phyloP scores from a whole-genome alignment of 2,113 vertebrate species.

The Salvator merianae region DNA sequence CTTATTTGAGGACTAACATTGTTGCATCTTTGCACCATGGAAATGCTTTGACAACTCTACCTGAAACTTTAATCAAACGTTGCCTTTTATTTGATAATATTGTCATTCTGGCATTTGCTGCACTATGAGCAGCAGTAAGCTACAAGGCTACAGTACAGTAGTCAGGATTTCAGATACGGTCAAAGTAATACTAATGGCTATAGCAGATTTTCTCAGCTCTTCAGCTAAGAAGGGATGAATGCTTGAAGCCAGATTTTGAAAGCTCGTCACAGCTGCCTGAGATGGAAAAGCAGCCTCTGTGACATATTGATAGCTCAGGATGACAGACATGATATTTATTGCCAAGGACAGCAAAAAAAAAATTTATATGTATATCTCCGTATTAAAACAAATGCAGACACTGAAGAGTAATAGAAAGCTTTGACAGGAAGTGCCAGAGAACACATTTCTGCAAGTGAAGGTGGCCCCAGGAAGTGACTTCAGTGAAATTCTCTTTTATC shows the following conservation, averaged over 20 bases:
- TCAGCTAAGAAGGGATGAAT: constrained; percentile 56
- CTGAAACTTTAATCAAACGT: constrained; percentile 22
- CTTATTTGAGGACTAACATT: constrained; percentile 14
- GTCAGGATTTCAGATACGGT: constrained; percentile 44
- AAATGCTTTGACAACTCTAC: constrained; percentile 22
- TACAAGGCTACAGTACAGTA: constrained; percentile 17
- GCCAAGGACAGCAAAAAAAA: constrained; percentile 63
- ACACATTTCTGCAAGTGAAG: constrained; percentile 55
- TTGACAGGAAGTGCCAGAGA: constrained; percentile 58
- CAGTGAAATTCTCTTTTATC: constrained; percentile 57
- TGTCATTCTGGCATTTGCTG: not conserved
- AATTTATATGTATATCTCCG: constrained; percentile 49
- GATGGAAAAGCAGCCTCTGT: constrained; percentile 60
- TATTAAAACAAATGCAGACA: constrained; percentile 58
- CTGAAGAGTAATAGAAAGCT: constrained; percentile 52
- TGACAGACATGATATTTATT: constrained; percentile 72
- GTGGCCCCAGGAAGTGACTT: constrained; percentile 45
- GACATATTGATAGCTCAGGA: constrained; percentile 60
- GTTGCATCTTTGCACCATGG: not conserved
- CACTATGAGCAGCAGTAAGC: constrained; percentile 38
- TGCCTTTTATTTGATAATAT: not conserved
- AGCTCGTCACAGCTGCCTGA: constrained; percentile 51
- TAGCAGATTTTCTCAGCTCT: constrained; percentile 61
- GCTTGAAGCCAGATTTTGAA: constrained; percentile 71
- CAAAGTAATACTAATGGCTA: constrained; percentile 63